A percentile compares a stretch with the other conserved stretches of the same genome.
phyloP scores from a whole-genome alignment of 1,140 invertebrate species.

The Diorhabda carinulata region DNA sequence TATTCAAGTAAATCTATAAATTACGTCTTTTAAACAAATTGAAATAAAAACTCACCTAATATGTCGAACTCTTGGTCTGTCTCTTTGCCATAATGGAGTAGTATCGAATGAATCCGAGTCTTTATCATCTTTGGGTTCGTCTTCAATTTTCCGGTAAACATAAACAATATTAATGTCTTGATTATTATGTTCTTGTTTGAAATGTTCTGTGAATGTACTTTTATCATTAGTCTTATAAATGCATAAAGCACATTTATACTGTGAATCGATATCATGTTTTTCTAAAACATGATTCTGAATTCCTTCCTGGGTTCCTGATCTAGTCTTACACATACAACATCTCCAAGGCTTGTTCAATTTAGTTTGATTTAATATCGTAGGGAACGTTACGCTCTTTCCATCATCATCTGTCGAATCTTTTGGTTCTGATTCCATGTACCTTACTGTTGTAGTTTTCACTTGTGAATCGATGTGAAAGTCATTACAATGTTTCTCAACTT shows the following conservation, averaged over 20 bases:
- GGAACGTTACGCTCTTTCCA: conserved; percentile 26
- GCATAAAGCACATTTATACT: conserved; percentile 65
- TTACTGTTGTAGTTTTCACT: conserved; percentile 23
- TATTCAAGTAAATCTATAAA: no score
- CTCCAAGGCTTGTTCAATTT: conserved; percentile 64
- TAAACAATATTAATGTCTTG: conserved; percentile 42
- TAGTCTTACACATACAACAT: conserved; percentile 63
- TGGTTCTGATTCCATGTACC: conserved; percentile 50
- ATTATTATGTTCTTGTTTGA: conserved; percentile 49
- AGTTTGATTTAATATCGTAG: conserved; percentile 30
- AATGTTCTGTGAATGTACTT: conserved; percentile 57
- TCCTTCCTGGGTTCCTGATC: conserved; percentile 57
- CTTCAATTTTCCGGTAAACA: conserved; percentile 36
- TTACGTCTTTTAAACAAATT: no score
- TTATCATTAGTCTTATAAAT: conserved; percentile 55
- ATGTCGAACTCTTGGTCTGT: conserved; percentile 52
- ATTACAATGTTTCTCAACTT: conserved; percentile 62
- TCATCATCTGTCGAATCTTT: conserved; percentile 11
- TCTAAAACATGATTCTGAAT: conserved; percentile 56
- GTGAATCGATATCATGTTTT: conserved; percentile 59
- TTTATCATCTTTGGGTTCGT: conserved; percentile 24
- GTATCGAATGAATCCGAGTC: conserved; percentile 53
- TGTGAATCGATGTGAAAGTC: conserved; percentile 56
- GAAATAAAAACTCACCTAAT: conserved; percentile 46
- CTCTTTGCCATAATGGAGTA: conserved; percentile 58